Evolutionary conservation across 2,797 vertebrate genomes (phyloP), one percentile per base, ranked within the genome.

Genomic region (Hydrophis major): DNA sequence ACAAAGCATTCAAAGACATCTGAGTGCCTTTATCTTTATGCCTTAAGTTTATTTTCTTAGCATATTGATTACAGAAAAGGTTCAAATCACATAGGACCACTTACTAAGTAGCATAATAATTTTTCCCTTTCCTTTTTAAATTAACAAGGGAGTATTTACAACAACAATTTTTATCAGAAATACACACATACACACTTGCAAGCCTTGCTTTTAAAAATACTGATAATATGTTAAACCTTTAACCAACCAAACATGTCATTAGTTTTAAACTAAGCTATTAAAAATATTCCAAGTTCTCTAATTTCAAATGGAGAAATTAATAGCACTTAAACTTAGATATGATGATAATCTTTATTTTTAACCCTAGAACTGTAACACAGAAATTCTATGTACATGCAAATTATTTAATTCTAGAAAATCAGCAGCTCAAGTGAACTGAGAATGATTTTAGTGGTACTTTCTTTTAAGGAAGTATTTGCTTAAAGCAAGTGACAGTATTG

Each of bases 11-110:
- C 88, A 90, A 89, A 42, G 2, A 88, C 53, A 89, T 89, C 50
- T 47, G 55, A 96, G 97, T 97, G 97, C 97, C 97, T 97, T 97
- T 96, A 94, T 97, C 93, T 96, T 53, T 97, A 96, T 97, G 97
- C 97, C 97, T 98, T 98, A 97, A 95, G 96, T 98, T 97, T 96
- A 91, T 94, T 97, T 83, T 90, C 0, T 93, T 78, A 56, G 28
- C 74, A 86, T 88, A 78, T 69, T 78, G 37, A 61, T 93, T 89
- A 88, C 42, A 91, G 37, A n/a, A 60, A 69, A 28, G 0, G 14
- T 83, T 90, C 93, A 25, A n/a, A 59, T 66, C 86, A 66, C 86
- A 93, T 86, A 42, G 2, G 25, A 66, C 91, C 91, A 89, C 91
- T 57, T 83, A 83, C 42, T 83, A 83, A 47, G 78, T 83, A 47